phyloP scores from a whole-genome alignment of 2,113 vertebrate species.

The Cisticola juncidis region DNA sequence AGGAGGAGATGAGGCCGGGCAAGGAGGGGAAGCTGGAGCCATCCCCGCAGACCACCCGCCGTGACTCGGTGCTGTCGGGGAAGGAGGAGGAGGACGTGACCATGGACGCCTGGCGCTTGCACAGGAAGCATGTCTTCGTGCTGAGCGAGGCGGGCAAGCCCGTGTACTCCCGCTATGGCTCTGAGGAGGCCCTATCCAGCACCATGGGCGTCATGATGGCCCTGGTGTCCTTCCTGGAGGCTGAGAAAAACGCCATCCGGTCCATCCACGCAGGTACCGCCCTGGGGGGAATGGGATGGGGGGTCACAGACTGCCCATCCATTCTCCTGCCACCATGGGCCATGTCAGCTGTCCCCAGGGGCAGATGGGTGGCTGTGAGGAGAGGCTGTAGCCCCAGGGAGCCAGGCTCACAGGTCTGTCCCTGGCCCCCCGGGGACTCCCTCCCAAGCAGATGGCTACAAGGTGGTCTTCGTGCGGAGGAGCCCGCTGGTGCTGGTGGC shows the following conservation, averaged over 20 bases:
- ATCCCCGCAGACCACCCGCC: background rate
- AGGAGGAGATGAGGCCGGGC: constrained; percentile 75
- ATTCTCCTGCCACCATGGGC: rapidly evolving
- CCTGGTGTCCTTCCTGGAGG: constrained; percentile 92
- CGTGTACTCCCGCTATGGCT: constrained; percentile 93
- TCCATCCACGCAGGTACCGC: constrained; percentile 92
- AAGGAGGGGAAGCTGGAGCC: constrained; percentile 69
- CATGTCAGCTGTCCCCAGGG: background rate
- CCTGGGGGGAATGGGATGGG: background rate
- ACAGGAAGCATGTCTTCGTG: constrained; percentile 94
- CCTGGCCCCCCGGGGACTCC: background rate
- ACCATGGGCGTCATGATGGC: constrained; percentile 98
- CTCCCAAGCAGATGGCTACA: constrained; percentile 86
- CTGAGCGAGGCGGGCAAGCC: constrained; percentile 97
- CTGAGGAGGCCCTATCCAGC: constrained; percentile 94
- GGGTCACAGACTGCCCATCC: rapidly evolving
- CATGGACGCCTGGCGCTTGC: constrained; percentile 87
- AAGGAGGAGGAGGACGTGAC: constrained; percentile 83
- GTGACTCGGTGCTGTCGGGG: constrained; percentile 45
- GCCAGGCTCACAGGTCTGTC: background rate
- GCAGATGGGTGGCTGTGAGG: background rate
- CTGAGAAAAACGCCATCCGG: constrained; percentile 90
- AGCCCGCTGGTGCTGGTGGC: constrained; percentile 94
- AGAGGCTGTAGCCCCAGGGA: background rate
- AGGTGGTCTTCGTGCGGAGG: constrained; percentile 92